Evolutionary conservation across 2,797 vertebrate genomes (phyloP).

Genomic region (Gouania willdenowi): DNA sequence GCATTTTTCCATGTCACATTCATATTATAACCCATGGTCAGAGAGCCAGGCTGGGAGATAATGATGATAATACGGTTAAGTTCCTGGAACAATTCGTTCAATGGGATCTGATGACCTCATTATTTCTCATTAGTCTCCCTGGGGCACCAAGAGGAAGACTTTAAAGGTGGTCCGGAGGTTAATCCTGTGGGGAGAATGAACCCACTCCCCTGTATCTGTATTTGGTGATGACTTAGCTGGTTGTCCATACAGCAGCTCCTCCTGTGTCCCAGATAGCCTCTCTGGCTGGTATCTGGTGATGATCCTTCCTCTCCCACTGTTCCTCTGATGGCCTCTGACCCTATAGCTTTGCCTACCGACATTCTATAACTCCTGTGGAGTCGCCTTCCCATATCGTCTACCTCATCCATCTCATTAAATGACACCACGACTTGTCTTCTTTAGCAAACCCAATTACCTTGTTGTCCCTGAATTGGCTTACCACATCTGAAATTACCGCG

Average conservation of each 20-base stretch:
- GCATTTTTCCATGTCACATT: slow-evolving; percentile 16
- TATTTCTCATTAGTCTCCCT: slow-evolving; percentile 73
- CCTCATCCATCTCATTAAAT: slow-evolving; percentile 42
- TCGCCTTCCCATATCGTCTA: slow-evolving; percentile 32
- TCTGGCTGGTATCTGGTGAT: slow-evolving; percentile 48
- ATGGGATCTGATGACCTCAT: slow-evolving; percentile 71
- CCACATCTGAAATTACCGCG: slow-evolving; percentile 14
- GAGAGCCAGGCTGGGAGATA: slow-evolving; percentile 56
- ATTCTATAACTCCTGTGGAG: slow-evolving; percentile 37
- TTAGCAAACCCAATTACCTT: slow-evolving; percentile 34
- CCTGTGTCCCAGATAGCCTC: slow-evolving; percentile 45
- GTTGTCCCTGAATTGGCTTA: slow-evolving; percentile 1
- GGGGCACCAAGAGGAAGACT: slow-evolving; percentile 67
- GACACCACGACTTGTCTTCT: slow-evolving; percentile 46
- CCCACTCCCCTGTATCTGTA: slow-evolving; percentile 55
- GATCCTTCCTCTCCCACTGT: slow-evolving; percentile 40
- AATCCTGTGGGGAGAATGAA: slow-evolving; percentile 65
- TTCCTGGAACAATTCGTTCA: slow-evolving; percentile 50
- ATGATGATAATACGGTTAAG: slow-evolving; percentile 71
- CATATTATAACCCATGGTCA: slow-evolving; percentile 46
- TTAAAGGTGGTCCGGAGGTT: slow-evolving; percentile 77
- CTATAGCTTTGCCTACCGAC: slow-evolving; percentile 36
- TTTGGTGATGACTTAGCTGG: slow-evolving; percentile 19
- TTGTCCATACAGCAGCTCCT: slow-evolving; percentile 37
- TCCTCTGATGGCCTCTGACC: slow-evolving; percentile 57